phyloP scores from a whole-genome alignment of 2,888 invertebrate genomes.

The Aspidiotus rigidus region DNA sequence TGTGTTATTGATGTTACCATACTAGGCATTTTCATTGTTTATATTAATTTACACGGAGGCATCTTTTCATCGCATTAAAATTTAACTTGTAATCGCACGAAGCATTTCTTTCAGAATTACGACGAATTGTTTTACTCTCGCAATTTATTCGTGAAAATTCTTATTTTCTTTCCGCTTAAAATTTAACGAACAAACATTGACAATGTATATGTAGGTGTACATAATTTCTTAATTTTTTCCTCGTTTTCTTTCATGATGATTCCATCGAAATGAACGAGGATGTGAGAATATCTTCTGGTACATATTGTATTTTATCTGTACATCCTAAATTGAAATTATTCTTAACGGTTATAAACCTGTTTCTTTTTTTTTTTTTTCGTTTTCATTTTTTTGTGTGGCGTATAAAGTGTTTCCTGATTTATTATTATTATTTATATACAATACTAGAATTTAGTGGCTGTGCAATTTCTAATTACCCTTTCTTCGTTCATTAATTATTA shows the following conservation, averaged over 20 bases:
- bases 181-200: too few relatives aligned
- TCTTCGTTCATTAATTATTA: neutral
- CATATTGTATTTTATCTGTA: neutral
- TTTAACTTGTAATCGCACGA: too few relatives aligned
- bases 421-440: slow-evolving; percentile 17
- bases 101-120: neutral
- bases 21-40: too few relatives aligned
- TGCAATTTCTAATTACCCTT: slow-evolving; percentile 32
- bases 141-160: neutral
- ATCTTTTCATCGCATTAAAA: too few relatives aligned
- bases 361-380: neutral
- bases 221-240: neutral
- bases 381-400: neutral
- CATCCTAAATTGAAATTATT: too few relatives aligned
- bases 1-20: too few relatives aligned
- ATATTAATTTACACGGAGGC: too few relatives aligned
- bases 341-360: too few relatives aligned
- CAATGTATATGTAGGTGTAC: too few relatives aligned
- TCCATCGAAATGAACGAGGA: neutral
- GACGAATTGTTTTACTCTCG: neutral
- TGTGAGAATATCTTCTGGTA: neutral
- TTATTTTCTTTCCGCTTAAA: neutral
- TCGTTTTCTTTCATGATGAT: neutral
- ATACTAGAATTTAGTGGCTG: slow-evolving; percentile 31
- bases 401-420: slow-evolving; percentile 23